Conservation (phyloP, 2,797 vertebrate species). For the Muraenolepis orangiensis region DNA sequence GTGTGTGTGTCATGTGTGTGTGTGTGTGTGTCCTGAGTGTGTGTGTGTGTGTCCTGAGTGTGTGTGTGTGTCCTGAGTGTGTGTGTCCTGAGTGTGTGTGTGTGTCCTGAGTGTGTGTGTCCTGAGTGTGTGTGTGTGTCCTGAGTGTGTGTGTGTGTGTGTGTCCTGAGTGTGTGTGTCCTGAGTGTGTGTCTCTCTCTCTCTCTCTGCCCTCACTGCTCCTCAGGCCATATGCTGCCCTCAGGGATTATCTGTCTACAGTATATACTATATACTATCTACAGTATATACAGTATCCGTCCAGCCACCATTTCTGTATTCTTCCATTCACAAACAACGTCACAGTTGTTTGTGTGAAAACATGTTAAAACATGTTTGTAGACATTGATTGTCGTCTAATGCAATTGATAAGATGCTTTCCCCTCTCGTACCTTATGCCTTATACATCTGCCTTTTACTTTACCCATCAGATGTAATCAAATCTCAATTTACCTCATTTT, state of each 20-base stretch:
- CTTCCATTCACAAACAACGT: not conserved
- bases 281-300: conserved; percentile 11
- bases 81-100: conserved; percentile 68
- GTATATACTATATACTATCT: too few relatives aligned
- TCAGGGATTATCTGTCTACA: conserved; percentile 53
- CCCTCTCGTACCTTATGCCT: not conserved
- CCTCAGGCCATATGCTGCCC: conserved; percentile 66
- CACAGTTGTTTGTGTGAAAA: not conserved
- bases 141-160: conserved; percentile 65
- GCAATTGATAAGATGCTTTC: not conserved
- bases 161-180: conserved; percentile 67
- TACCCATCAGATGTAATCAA: not conserved
- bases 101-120: too few relatives aligned
- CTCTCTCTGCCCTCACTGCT: conserved; percentile 47
- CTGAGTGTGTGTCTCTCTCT: too few relatives aligned
- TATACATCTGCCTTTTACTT: not conserved
- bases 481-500: not conserved
- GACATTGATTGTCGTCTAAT: not conserved
- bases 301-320: conserved; percentile 9
- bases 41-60: conserved; percentile 67
- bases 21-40: conserved; percentile 67
- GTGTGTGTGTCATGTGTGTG: conserved; percentile 65
- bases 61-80: too few relatives aligned
- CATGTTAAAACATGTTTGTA: not conserved
- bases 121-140: conserved; percentile 67